phyloP scores from a whole-genome alignment of 2,888 invertebrate genomes.

The Drosophila seclusa region DNA sequence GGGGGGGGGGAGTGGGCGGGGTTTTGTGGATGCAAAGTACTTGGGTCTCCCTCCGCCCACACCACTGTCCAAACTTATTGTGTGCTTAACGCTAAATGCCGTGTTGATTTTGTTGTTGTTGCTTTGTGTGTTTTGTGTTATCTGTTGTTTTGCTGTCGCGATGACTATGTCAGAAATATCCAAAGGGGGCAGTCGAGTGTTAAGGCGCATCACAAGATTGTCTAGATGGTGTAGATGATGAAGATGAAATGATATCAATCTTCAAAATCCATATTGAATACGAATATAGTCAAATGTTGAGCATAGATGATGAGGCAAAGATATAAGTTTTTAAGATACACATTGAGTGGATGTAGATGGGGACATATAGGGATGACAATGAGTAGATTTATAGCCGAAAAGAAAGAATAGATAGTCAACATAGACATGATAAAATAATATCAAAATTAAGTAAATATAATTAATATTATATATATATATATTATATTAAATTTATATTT shows the following conservation, averaged over 20 bases:
- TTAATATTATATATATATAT: neutral
- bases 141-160: constrained; percentile 13
- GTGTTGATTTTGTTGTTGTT: constrained; percentile 50
- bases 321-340: neutral
- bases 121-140: constrained; percentile 47
- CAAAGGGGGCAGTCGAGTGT: constrained; percentile 56
- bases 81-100: constrained; percentile 68
- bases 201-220: constrained; percentile 65
- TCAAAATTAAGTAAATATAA: neutral
- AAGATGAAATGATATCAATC: constrained; percentile 53
- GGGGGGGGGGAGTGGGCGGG: neutral
- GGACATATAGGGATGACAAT: neutral
- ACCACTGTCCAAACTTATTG: constrained; percentile 28
- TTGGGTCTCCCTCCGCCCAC: neutral
- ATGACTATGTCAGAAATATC: constrained; percentile 28
- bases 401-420: neutral
- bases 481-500: neutral
- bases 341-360: neutral
- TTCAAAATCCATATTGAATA: constrained; percentile 15
- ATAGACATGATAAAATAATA: neutral
- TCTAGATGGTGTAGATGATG: constrained; percentile 47
- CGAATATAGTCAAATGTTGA: neutral
- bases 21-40: neutral
- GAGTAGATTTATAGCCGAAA: neutral
- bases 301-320: neutral